A percentile compares a stretch with the other conserved stretches of the same genome.
Conservation (phyloP, 2,888 invertebrate genomes). For the Nudaria mundana region DNA sequence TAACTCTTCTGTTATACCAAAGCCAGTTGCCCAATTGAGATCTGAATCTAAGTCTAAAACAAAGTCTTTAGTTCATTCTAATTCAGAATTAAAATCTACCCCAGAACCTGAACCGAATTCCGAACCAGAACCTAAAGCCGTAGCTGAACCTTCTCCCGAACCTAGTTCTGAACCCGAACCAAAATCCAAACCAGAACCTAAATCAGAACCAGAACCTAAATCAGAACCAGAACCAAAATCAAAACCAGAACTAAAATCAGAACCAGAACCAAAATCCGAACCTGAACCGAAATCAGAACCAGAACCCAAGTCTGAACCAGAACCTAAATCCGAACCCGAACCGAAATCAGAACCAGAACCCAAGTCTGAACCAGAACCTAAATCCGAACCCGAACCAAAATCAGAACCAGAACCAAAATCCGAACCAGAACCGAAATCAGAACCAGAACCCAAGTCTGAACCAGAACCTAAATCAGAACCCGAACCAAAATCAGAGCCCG, state of each 20-base stretch:
- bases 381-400: conserved; percentile 65
- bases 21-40: conserved; percentile 38
- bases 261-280: conserved; percentile 52
- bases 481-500: conserved; percentile 64
- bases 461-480: conserved; percentile 67
- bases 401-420: conserved; percentile 66
- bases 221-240: conserved; percentile 41
- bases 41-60: conserved; percentile 38
- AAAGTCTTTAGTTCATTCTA: conserved; percentile 30
- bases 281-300: conserved; percentile 55
- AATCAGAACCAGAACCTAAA: conserved; percentile 26
- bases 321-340: conserved; percentile 28
- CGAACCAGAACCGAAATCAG: conserved; percentile 54
- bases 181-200: conserved; percentile 41
- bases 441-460: conserved; percentile 62
- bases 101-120: conserved; percentile 47
- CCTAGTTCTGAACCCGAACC: conserved; percentile 33
- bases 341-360: conserved; percentile 29
- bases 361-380: conserved; percentile 19
- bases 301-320: conserved; percentile 23
- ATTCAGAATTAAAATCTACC: conserved; percentile 42
- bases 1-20: conserved; percentile 9
- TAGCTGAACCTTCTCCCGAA: conserved; percentile 34
- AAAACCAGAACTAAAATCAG: conserved; percentile 47
- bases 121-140: conserved; percentile 49